A percentile compares a stretch with the other conserved stretches of the same genome.
Conservation (phyloP, 2,797 vertebrate species). For the Lacerta bilineata region DNA sequence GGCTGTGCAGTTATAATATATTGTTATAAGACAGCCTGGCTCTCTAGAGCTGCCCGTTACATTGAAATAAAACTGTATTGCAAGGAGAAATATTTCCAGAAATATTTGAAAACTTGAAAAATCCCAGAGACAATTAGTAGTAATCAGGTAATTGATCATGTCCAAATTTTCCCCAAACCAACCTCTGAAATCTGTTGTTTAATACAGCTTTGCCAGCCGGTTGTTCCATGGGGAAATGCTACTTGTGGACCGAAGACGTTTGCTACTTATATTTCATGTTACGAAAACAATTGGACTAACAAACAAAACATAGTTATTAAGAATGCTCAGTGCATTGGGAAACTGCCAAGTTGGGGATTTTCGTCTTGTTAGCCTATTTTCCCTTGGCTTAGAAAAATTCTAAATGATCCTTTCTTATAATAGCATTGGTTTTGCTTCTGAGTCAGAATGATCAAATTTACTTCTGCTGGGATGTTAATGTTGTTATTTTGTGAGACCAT, state of each 20-base stretch:
- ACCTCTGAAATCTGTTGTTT: conserved; percentile 68
- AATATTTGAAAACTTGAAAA: conserved; percentile 65
- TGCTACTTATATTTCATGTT: conserved; percentile 62
- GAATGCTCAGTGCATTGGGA: conserved; percentile 62
- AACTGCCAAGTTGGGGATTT: conserved; percentile 29
- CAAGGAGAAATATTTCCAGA: conserved; percentile 60
- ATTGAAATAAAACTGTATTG: conserved; percentile 43
- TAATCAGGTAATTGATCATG: conserved; percentile 71
- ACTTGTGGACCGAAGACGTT: conserved; percentile 56
- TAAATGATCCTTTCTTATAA: conserved; percentile 51
- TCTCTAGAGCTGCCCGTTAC: conserved; percentile 47
- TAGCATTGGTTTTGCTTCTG: conserved; percentile 41
- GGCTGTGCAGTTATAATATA: background rate
- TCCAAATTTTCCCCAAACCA: conserved; percentile 70
- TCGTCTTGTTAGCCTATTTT: conserved; percentile 39
- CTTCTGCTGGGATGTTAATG: background rate
- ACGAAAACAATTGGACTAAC: conserved; percentile 68
- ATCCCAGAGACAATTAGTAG: conserved; percentile 66
- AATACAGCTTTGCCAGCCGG: conserved; percentile 69
- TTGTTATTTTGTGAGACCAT: conserved; percentile 35
- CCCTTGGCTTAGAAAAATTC: conserved; percentile 30
- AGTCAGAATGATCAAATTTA: conserved; percentile 1
- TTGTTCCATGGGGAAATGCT: conserved; percentile 61
- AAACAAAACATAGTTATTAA: conserved; percentile 72
- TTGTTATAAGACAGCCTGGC: conserved; percentile 41